phyloP scores from a whole-genome alignment of 2,113 vertebrate species.

The Labeo catla region DNA sequence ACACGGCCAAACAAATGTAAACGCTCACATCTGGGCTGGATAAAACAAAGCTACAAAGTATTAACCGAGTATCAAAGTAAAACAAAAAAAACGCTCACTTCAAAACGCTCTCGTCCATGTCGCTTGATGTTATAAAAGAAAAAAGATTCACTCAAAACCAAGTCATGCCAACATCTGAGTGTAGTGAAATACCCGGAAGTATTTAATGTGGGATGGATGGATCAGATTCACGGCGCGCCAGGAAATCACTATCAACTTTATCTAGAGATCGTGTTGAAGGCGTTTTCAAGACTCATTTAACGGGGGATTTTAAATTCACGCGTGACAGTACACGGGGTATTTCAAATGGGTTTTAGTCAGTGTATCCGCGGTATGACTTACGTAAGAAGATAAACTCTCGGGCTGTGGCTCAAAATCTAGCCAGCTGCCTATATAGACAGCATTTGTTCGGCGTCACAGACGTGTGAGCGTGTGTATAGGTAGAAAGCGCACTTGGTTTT shows the following conservation, averaged over 20 bases:
- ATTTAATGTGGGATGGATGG: slow-evolving; percentile 2
- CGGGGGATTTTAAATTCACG: not conserved
- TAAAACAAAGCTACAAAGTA: slow-evolving; percentile 17
- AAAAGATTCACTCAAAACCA: not conserved
- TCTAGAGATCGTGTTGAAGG: not conserved
- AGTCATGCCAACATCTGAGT: not conserved
- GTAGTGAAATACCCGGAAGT: slow-evolving; percentile 44
- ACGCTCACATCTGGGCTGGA: slow-evolving; percentile 17
- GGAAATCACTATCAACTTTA: not conserved
- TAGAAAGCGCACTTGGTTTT: not conserved
- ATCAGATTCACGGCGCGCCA: not conserved
- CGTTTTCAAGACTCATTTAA: not conserved
- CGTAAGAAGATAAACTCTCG: slow-evolving; percentile 15
- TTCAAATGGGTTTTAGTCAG: not conserved
- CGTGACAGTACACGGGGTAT: not conserved
- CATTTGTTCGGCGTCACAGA: not conserved
- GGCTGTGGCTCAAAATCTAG: not conserved
- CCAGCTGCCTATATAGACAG: not conserved
- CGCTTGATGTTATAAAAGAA: slow-evolving; percentile 1
- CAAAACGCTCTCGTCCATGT: not conserved
- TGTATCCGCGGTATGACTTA: not conserved
- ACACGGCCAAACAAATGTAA: slow-evolving; percentile 10
- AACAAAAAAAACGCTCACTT: slow-evolving; percentile 11
- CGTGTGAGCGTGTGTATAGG: not conserved
- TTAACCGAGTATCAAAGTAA: not conserved